A percentile compares a stretch with the other conserved stretches of the same genome.
Evolutionary conservation across 2,888 invertebrate species (phyloP).

Genomic region (Aspidiotus rigidus): DNA sequence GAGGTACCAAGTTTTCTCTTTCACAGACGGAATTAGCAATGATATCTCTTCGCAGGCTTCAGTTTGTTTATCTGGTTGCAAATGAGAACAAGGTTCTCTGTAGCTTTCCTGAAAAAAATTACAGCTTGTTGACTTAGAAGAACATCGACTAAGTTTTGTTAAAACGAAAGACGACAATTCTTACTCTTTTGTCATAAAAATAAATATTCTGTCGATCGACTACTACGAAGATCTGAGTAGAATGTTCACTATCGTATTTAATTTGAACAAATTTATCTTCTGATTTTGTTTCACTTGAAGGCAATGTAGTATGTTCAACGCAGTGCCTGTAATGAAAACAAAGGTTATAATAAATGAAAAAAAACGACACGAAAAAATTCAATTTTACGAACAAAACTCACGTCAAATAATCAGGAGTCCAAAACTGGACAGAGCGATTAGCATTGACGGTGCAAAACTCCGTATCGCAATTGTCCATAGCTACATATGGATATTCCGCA

Average conservation of each 20-base stretch:
- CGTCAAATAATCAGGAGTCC: background rate
- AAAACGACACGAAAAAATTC: background rate
- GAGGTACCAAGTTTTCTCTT: slow-evolving; percentile 23
- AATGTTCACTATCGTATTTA: background rate
- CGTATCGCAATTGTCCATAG: background rate
- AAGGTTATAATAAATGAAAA: background rate
- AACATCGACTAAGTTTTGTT: background rate
- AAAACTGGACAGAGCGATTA: slow-evolving; percentile 11
- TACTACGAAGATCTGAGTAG: background rate
- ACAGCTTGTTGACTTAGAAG: background rate
- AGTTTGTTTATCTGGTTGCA: background rate
- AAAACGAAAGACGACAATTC: background rate
- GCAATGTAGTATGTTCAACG: background rate
- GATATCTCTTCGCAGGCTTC: slow-evolving; percentile 27
- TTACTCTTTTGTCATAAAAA: slow-evolving; percentile 24
- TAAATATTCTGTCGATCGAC: slow-evolving; percentile 20
- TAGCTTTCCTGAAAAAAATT: slow-evolving; percentile 3
- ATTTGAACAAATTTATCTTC: slow-evolving; percentile 13
- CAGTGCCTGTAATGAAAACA: background rate
- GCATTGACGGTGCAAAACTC: slow-evolving; percentile 20
- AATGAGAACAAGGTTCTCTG: slow-evolving; percentile 6
- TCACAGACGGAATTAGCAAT: slow-evolving; percentile 17
- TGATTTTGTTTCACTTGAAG: background rate
- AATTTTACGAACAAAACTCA: slow-evolving; percentile 3
- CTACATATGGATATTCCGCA: slow-evolving; percentile 14